Evolutionary conservation across 2,797 vertebrate species (phyloP), one percentile per base, ranked within the genome.

Genomic region (Danio kyathit): DNA sequence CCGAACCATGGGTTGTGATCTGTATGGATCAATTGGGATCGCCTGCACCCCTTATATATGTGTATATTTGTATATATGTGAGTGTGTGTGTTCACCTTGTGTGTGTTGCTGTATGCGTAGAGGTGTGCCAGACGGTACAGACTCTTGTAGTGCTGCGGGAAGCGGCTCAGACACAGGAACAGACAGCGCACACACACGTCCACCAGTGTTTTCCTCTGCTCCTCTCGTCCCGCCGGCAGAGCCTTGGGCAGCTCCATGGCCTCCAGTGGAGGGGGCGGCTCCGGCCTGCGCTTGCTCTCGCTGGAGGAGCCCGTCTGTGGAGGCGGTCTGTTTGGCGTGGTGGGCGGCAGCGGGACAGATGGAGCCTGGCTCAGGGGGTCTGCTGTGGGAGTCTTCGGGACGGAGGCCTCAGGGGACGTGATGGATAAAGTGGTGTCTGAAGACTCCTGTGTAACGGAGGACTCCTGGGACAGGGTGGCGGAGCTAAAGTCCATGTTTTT

Each of bases 61-160:
- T 29, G 29, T 29, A 29, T 29, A 29, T 29, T 1, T 29, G 3
- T 29, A 29, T 29, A 29, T 29, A 3, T 29, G 29, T 29, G 29
- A 29, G 29, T 29, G 7, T 17, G 44, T 64, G 38, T n/a, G 41
- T 48, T 19, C 41, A 99, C 98, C 95, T 94, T 95, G 88, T 98
- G 96, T 0, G 95, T 97, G 79, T 92, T 95, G 95, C 97, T 97
- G 93, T 94, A 95, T 7, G 92, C 90, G 82, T 99, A 99, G 72
- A 99, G 96, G 87, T 94, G 97, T 2, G 98, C 98, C 91, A 99
- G 88, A 1, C 97, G 95, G 90, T 99, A 99, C 61, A 99, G 96
- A 82, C 97, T 99, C 92, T 99, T 99, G 91, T 99, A 99, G 93
- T 99, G 98, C 92, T 99, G 98, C 0, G 98, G 97, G 86, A 98